phyloP scores from a whole-genome alignment of 2,888 invertebrate genomes.

The Ennomos fuscantarius region DNA sequence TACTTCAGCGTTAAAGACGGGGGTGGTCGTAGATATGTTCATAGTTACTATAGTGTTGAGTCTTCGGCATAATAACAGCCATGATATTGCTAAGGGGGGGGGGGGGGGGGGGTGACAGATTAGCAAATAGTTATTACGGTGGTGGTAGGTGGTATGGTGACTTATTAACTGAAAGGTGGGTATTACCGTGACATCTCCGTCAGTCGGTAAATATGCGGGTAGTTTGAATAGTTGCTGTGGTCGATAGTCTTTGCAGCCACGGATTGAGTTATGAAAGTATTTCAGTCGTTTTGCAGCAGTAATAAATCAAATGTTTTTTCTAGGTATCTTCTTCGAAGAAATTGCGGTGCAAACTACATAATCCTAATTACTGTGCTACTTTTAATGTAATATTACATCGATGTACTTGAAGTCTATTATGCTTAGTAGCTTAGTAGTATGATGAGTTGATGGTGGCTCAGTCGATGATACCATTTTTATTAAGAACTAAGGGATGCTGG shows the following conservation, averaged over 20 bases:
- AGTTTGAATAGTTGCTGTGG: constrained; percentile 66
- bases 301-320: constrained; percentile 44
- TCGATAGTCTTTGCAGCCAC: constrained; percentile 64
- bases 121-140: neutral
- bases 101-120: constrained; percentile 47
- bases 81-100: constrained; percentile 61
- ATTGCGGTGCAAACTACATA: too few species aligned
- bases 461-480: constrained; percentile 3
- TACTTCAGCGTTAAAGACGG: constrained; percentile 9
- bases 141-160: constrained; percentile 50
- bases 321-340: constrained; percentile 6
- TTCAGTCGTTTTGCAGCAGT: constrained; percentile 48
- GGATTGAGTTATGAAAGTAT: constrained; percentile 69
- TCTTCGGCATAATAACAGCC: too few species aligned
- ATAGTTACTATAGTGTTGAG: neutral
- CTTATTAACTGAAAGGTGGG: constrained; percentile 64
- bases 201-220: constrained; percentile 69
- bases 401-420: too few species aligned
- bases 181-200: constrained; percentile 72
- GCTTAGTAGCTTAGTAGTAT: too few species aligned
- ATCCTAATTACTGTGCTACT: too few species aligned
- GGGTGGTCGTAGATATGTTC: constrained; percentile 32
- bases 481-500: too few species aligned
- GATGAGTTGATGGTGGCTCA: neutral
- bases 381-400: too few species aligned